Evolutionary conservation across 2,113 vertebrate genomes (phyloP).

Genomic region (Uria aalge): DNA sequence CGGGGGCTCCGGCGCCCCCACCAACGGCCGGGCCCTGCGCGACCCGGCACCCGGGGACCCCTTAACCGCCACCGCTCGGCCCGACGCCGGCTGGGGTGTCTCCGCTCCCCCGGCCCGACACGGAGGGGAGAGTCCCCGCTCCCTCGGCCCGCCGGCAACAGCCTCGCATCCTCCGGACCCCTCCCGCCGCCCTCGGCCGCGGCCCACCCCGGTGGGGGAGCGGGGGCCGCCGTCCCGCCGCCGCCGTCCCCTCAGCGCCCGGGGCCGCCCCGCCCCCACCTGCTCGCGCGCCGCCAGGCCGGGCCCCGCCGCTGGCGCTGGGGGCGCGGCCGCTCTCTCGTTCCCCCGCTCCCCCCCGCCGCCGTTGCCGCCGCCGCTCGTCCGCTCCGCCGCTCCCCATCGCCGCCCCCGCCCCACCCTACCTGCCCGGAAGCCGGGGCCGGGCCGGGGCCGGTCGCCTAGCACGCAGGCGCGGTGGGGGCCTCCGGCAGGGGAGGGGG

Average conservation of each 20-base stretch:
- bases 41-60: too few relatives aligned
- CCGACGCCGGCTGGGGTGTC: not conserved
- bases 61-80: not conserved
- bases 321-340: not conserved
- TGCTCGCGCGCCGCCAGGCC: not conserved
- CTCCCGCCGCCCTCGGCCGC: not conserved
- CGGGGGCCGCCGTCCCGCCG: too few relatives aligned
- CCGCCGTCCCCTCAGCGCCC: not conserved
- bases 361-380: not conserved
- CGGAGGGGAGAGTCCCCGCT: not conserved
- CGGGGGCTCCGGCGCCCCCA: not conserved
- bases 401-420: not conserved
- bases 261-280: not conserved
- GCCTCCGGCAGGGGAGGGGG: not conserved
- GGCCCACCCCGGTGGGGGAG: not conserved
- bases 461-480: not conserved
- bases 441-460: not conserved
- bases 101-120: not conserved
- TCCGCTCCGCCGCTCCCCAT: not conserved
- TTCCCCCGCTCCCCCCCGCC: not conserved
- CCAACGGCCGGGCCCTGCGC: not conserved
- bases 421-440: slow-evolving; percentile 13
- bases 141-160: not conserved
- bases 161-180: not conserved
- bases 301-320: not conserved